Conservation (phyloP, 2,113 vertebrate species). For the Oreochromis aureus region DNA sequence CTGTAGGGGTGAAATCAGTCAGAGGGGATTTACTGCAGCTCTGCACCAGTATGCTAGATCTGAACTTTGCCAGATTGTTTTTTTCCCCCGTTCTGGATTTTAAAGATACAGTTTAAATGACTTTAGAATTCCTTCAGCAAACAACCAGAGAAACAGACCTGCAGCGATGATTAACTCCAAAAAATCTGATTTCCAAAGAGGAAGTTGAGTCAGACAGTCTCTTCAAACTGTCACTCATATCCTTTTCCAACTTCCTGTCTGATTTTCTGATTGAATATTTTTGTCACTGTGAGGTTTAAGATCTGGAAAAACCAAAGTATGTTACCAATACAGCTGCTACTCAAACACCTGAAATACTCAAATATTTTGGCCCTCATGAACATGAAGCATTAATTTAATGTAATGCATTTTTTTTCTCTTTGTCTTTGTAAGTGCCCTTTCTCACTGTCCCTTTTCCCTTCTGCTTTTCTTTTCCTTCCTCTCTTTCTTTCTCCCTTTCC, state of each 20-base stretch:
- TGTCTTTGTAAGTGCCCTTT: no score
- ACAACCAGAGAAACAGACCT: neutral
- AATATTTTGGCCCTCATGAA: accelerated
- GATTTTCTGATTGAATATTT: neutral
- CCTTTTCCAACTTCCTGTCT: neutral
- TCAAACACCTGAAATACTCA: neutral
- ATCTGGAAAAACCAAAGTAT: neutral
- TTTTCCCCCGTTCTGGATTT: neutral
- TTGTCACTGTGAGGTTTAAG: neutral
- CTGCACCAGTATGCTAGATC: neutral
- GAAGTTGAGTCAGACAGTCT: neutral
- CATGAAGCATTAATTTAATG: neutral
- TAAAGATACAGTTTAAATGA: neutral
- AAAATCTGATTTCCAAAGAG: neutral
- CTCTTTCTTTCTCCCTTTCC: no score
- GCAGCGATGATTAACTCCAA: neutral
- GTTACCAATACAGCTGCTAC: neutral
- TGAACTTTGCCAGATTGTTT: neutral
- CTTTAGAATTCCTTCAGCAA: neutral
- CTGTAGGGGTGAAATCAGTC: neutral
- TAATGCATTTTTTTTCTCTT: neutral
- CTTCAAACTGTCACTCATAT: neutral
- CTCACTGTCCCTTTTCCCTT: no score
- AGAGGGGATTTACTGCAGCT: constrained; percentile 10
- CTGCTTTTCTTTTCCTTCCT: no score